Evolutionary conservation across 1,140 invertebrate species (phyloP).

Genomic region (Lutraria rhynchaena): DNA sequence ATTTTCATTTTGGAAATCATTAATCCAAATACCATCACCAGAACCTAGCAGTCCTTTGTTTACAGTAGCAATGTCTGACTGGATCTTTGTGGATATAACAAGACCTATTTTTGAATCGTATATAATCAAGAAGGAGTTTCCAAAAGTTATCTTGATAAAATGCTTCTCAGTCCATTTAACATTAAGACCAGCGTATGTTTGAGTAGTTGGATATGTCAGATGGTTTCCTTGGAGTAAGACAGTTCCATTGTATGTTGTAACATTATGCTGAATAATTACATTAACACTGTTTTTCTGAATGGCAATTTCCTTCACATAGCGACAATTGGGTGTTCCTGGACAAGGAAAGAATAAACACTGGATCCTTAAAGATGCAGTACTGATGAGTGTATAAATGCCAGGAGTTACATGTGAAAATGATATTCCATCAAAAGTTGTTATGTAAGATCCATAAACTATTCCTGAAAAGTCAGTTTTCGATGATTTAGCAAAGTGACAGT

Average conservation of each 20-base stretch:
- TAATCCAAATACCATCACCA: constrained; percentile 20
- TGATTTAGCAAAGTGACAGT: constrained; percentile 62
- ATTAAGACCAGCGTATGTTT: background rate
- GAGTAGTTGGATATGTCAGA: background rate
- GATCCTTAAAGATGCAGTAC: constrained; percentile 30
- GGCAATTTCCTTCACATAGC: constrained; percentile 35
- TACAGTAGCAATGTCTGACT: background rate
- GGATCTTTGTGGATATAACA: constrained; percentile 15
- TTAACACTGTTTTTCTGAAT: background rate
- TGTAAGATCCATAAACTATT: constrained; percentile 55
- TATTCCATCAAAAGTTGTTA: constrained; percentile 66
- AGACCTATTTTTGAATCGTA: constrained; percentile 41
- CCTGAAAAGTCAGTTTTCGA: constrained; percentile 11
- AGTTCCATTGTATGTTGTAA: constrained; percentile 1
- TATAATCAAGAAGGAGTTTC: constrained; percentile 5
- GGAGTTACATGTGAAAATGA: constrained; percentile 56
- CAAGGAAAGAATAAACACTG: constrained; percentile 64
- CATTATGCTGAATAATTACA: constrained; percentile 37
- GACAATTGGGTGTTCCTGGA: constrained; percentile 46
- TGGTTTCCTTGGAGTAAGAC: constrained; percentile 7
- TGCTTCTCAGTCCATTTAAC: constrained; percentile 18
- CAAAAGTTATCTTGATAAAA: constrained; percentile 27
- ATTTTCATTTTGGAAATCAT: constrained; percentile 15
- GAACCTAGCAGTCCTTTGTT: constrained; percentile 43
- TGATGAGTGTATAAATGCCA: constrained; percentile 60